Evolutionary conservation across 37 sponge, comb jelly and placozoan species (phyloP).

Genomic region (Aplysina aerophoba): DNA sequence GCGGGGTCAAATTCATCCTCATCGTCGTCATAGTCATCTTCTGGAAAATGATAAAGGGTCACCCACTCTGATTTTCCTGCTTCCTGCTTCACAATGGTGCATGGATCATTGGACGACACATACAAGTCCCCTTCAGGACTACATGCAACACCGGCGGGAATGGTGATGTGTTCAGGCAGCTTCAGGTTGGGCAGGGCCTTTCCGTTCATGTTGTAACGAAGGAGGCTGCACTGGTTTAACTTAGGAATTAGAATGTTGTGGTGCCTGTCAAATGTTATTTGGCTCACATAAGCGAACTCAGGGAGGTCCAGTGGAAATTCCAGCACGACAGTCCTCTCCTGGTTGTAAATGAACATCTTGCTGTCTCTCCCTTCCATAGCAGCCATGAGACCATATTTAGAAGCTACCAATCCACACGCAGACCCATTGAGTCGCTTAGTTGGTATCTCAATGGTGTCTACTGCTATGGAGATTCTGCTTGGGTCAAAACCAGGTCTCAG

Average conservation of each 20-base stretch:
- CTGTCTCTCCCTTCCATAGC: neutral
- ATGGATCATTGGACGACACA: neutral
- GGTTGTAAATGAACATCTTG: conserved; percentile 1
- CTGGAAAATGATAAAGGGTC: conserved; percentile 15
- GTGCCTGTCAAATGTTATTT: neutral
- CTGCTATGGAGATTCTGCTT: neutral
- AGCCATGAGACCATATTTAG: neutral
- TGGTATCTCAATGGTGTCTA: neutral
- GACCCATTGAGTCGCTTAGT: neutral
- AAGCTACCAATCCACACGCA: neutral
- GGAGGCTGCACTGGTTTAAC: neutral
- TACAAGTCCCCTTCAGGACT: conserved; percentile 1
- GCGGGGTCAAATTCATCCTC: conserved; percentile 3
- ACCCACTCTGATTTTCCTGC: neutral
- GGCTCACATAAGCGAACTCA: conserved; percentile 12
- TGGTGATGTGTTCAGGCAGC: too few species aligned
- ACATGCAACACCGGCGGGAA: neutral
- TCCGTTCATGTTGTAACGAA: conserved; percentile 25
- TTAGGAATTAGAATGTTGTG: neutral
- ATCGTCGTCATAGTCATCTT: conserved; percentile 5
- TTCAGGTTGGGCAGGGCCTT: neutral
- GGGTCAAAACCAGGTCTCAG: neutral
- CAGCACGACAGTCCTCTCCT: neutral
- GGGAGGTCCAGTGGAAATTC: neutral
- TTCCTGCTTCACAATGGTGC: neutral